Conservation (phyloP, 2,113 vertebrate genomes). For the Melierax canorus region DNA sequence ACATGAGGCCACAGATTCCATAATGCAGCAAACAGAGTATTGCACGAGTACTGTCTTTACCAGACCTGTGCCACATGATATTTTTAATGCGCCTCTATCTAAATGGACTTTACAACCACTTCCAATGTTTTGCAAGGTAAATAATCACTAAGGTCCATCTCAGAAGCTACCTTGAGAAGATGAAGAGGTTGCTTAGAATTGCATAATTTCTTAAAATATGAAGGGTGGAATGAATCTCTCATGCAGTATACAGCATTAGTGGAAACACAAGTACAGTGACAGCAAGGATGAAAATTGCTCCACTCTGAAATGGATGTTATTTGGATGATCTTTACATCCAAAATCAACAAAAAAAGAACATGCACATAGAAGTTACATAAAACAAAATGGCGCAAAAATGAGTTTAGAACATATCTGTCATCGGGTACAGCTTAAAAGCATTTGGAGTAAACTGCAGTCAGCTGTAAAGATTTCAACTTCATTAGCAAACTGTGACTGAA, state of each 20-base stretch:
- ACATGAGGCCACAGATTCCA: not conserved
- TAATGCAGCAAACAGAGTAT: not conserved
- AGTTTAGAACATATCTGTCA: not conserved
- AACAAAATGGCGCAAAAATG: not conserved
- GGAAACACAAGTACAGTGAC: not conserved
- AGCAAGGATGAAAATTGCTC: not conserved
- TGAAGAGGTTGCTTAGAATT: not conserved
- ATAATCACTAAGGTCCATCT: not conserved
- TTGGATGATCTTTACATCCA: not conserved
- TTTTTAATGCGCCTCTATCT: not conserved
- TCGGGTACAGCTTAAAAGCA: not conserved
- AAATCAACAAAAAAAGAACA: not conserved
- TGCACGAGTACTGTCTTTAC: not conserved
- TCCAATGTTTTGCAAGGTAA: not conserved
- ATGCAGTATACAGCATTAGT: not conserved
- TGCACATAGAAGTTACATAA: not conserved
- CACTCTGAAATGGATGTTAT: not conserved
- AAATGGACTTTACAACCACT: not conserved
- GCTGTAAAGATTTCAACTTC: not conserved
- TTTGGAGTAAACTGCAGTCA: not conserved
- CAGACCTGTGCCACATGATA: not conserved
- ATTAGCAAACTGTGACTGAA: not conserved
- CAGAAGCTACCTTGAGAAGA: not conserved
- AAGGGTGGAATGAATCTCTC: not conserved
- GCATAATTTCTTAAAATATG: not conserved